Conservation (phyloP, 2,113 vertebrate species). For the Tilapia sparmanii region DNA sequence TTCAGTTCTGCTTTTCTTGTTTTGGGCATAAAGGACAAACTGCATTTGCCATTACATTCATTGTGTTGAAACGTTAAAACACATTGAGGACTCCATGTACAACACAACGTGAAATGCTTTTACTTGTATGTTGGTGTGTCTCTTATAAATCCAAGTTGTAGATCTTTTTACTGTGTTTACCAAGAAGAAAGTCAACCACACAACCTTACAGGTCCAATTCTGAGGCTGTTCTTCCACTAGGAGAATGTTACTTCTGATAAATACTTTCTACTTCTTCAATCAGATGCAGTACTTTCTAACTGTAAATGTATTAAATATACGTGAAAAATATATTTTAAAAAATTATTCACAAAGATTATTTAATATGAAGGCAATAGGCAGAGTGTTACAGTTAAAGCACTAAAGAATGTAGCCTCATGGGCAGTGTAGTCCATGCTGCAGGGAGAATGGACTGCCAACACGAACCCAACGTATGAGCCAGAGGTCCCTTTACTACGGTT, state of each 20-base stretch:
- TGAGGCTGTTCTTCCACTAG: background rate
- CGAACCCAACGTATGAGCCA: rapidly evolving
- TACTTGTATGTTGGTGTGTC: background rate
- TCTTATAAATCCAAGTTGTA: background rate
- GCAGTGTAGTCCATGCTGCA: rapidly evolving
- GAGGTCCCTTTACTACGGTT: background rate
- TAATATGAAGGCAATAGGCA: background rate
- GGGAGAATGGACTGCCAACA: background rate
- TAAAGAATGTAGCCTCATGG: background rate
- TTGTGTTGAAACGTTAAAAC: background rate
- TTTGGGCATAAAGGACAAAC: background rate
- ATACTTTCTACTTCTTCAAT: background rate
- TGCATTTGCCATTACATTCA: background rate
- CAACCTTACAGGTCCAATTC: background rate
- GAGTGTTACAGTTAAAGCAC: background rate
- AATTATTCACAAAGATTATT: background rate
- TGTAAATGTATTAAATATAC: background rate
- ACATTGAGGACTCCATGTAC: background rate
- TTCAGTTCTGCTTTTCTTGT: background rate
- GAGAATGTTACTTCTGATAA: background rate
- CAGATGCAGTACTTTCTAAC: background rate
- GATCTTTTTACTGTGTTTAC: background rate
- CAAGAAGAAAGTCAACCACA: background rate
- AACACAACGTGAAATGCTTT: rapidly evolving
- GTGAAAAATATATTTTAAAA: background rate